These are phyloP conservation scores for Eulithis testata DNA, from an alignment of 2,888 invertebrate genomes.

Conservation along the genomic window DNA sequence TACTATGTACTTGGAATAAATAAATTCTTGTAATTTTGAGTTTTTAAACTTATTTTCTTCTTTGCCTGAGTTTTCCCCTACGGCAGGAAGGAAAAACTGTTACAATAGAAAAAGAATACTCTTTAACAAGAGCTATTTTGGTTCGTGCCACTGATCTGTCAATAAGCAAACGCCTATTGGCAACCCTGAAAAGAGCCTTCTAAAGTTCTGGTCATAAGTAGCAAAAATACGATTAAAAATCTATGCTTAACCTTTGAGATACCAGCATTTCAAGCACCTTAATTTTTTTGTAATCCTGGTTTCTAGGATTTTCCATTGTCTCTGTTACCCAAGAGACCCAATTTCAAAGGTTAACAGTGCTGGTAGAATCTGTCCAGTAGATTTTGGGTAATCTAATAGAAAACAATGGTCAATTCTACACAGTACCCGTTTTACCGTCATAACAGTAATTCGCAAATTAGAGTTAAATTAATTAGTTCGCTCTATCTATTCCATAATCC, in stretches of 20 bases:
- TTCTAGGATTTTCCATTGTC: background rate
- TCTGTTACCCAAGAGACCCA: background rate
- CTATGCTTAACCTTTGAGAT: background rate
- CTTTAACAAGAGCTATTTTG: no score
- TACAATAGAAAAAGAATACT: no score
- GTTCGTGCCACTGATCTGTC: no score
- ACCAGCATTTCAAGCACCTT: background rate
- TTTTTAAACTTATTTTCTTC: no score
- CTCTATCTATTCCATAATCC: slow-evolving; percentile 30
- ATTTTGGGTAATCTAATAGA: slow-evolving; percentile 34
- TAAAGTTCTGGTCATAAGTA: background rate
- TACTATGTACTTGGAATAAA: no score
- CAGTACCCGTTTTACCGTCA: slow-evolving; percentile 44
- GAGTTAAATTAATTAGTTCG: slow-evolving; percentile 41
- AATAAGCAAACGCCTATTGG: background rate
- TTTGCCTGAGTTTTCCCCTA: no score
- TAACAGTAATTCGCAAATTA: slow-evolving; percentile 48
- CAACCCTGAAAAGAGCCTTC: background rate
- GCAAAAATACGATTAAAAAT: background rate
- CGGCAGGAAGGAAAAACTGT: no score
- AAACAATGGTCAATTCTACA: slow-evolving; percentile 45
- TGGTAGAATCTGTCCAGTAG: no score
- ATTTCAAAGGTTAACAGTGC: background rate
- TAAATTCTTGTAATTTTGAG: no score
- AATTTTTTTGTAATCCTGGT: background rate